These are phyloP conservation scores for Cheilinus undulatus DNA, from an alignment of 2,113 vertebrate genomes.

Conservation along the genomic window DNA sequence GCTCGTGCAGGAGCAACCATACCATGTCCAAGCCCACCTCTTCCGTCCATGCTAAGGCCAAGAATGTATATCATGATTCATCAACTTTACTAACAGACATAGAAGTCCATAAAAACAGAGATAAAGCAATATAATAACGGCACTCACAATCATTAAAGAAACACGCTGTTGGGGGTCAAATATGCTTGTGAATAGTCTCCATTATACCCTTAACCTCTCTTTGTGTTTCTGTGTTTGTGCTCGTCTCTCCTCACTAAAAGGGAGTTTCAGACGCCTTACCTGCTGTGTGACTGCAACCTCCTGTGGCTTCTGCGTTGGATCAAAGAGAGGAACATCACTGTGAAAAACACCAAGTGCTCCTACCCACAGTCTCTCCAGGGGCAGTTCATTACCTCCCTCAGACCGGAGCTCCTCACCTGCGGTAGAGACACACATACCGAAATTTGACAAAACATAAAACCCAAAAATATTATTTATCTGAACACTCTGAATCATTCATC, in stretches of 20 bases:
- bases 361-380: slow-evolving; percentile 93
- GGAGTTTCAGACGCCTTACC: slow-evolving; percentile 95
- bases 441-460: not conserved
- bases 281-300: slow-evolving; percentile 97
- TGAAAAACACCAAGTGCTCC: slow-evolving; percentile 92
- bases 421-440: slow-evolving; percentile 81
- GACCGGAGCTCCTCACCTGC: slow-evolving; percentile 90
- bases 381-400: slow-evolving; percentile 86
- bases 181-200: too few relatives aligned
- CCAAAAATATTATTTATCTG: not conserved
- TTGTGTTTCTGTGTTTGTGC: not conserved
- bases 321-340: slow-evolving; percentile 88
- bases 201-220: not conserved
- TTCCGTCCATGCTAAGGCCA: too few relatives aligned
- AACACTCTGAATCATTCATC: not conserved
- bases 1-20: too few relatives aligned
- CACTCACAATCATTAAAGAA: too few relatives aligned
- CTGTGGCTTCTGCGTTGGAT: slow-evolving; percentile 94
- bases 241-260: slow-evolving; percentile 72
- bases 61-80: too few relatives aligned
- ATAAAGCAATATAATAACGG: too few relatives aligned
- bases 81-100: too few relatives aligned
- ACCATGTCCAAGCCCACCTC: too few relatives aligned
- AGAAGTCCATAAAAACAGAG: too few relatives aligned
- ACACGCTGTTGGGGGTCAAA: too few relatives aligned